Percentiles rank a stretch among this genome's conserved stretches.
phyloP scores from a whole-genome alignment of 2,113 vertebrate genomes.

The Connochaetes taurinus region DNA sequence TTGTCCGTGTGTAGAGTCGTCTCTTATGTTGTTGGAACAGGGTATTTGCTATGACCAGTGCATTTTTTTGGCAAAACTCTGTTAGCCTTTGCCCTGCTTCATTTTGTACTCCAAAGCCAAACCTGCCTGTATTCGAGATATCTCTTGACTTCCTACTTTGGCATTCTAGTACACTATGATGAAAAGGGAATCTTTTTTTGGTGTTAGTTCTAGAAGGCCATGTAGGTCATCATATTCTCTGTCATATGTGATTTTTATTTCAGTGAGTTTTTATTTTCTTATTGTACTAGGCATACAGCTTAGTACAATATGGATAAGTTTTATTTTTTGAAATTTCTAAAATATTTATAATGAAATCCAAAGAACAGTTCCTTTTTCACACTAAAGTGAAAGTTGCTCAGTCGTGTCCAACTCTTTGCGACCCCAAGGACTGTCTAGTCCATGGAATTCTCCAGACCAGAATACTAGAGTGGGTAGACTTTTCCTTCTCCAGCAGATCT shows the following conservation, averaged over 20 bases:
- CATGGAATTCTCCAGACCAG: not conserved
- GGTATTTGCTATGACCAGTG: not conserved
- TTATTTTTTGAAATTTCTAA: not conserved
- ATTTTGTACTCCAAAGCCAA: not conserved
- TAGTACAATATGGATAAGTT: not conserved
- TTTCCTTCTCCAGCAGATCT: not conserved
- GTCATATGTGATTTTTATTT: not conserved
- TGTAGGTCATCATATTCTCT: not conserved
- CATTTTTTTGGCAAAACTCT: not conserved
- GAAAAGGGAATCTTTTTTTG: not conserved
- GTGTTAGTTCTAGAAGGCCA: not conserved
- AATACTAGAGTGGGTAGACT: not conserved
- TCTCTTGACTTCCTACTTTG: not conserved
- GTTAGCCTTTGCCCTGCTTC: not conserved
- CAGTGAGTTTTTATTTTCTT: not conserved
- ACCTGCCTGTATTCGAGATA: not conserved
- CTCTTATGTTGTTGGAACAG: not conserved
- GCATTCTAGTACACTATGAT: not conserved
- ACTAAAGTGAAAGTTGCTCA: not conserved
- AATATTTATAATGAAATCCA: not conserved
- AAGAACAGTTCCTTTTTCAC: conserved; percentile 3
- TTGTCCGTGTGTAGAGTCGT: not conserved
- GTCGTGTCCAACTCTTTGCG: not conserved
- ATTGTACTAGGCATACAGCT: not conserved
- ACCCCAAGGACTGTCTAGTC: not conserved